Evolutionary conservation across 2,888 invertebrate species (phyloP).

Genomic region (Carabus problematicus): DNA sequence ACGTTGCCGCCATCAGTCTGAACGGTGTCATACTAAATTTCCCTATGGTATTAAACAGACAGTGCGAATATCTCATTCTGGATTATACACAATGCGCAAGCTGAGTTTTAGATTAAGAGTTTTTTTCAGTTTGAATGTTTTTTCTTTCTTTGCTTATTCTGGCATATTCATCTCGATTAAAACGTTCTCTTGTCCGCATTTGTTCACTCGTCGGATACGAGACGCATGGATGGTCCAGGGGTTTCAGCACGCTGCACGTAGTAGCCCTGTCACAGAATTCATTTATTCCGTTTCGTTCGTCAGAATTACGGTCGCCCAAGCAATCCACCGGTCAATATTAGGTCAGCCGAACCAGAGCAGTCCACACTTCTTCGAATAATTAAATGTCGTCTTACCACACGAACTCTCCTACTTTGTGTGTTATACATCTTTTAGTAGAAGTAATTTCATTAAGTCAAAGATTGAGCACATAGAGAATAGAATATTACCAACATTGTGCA

Average conservation of each 20-base stretch:
- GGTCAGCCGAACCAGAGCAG: too few species aligned
- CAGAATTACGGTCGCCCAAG: too few species aligned
- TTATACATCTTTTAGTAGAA: too few species aligned
- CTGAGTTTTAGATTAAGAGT: slow-evolving; percentile 37
- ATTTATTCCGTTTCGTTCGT: background rate
- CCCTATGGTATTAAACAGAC: slow-evolving; percentile 42
- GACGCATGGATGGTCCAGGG: background rate
- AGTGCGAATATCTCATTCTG: slow-evolving; percentile 34
- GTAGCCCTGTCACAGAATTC: background rate
- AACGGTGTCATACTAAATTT: slow-evolving; percentile 41
- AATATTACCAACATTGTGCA: too few species aligned
- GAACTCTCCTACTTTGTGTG: too few species aligned
- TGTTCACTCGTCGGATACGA: background rate
- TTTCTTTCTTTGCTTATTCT: slow-evolving; percentile 32
- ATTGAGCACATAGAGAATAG: too few species aligned
- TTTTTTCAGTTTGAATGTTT: slow-evolving; percentile 36
- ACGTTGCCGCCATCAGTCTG: slow-evolving; percentile 36
- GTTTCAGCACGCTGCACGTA: background rate
- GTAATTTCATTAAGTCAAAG: too few species aligned
- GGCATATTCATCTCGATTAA: slow-evolving; percentile 39
- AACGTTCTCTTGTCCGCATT: slow-evolving; percentile 11
- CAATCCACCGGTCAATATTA: too few species aligned
- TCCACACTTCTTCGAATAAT: too few species aligned
- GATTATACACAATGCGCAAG: slow-evolving; percentile 38
- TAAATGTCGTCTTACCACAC: too few species aligned